Conservation (phyloP, 2,797 vertebrate genomes). For the Paguma larvata region DNA sequence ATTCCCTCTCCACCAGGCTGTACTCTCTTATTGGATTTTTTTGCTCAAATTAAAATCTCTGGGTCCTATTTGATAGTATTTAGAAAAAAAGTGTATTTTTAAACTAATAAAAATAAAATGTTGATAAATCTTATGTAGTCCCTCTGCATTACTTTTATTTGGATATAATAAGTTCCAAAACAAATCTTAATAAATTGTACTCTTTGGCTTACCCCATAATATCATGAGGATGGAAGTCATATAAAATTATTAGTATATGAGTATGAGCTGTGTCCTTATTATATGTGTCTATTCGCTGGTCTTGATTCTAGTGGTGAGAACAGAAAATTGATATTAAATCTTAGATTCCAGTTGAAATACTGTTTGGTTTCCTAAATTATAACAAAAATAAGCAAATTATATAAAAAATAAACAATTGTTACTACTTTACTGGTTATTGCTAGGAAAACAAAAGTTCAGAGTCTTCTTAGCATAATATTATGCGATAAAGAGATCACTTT, state of each 20-base stretch:
- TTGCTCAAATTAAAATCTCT: neutral
- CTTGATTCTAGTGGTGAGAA: neutral
- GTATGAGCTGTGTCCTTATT: neutral
- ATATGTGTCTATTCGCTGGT: neutral
- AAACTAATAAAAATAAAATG: neutral
- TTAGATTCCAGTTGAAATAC: neutral
- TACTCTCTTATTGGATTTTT: neutral
- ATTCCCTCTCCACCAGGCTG: neutral
- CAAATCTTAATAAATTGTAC: neutral
- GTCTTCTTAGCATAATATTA: neutral
- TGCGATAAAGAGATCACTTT: slow-evolving; percentile 18
- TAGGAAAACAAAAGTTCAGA: neutral
- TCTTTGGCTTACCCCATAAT: neutral
- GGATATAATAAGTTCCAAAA: neutral
- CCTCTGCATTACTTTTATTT: neutral
- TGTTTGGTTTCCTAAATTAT: neutral
- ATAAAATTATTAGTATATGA: neutral
- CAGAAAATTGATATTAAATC: neutral
- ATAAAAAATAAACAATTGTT: neutral
- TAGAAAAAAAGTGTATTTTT: neutral
- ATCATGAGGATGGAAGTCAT: neutral
- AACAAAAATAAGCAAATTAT: neutral
- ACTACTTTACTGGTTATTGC: neutral
- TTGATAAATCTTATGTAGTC: neutral
- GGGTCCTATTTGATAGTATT: neutral